phyloP scores from a whole-genome alignment of 2,888 invertebrate genomes.

The Plemyria rubiginata region DNA sequence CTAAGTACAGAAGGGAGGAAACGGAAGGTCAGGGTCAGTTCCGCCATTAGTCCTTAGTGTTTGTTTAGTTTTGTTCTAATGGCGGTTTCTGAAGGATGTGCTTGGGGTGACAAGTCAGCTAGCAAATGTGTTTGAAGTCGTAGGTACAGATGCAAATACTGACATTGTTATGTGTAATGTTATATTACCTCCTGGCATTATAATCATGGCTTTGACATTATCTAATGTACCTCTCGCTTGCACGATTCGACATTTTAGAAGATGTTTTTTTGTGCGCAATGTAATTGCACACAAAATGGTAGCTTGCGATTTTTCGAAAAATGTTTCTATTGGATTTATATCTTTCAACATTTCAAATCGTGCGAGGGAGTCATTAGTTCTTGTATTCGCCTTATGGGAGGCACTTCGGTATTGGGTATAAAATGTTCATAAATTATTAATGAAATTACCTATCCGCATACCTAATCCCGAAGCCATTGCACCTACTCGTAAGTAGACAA shows the following conservation, averaged over 20 bases:
- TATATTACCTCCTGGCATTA: too few relatives aligned
- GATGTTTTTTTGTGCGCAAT: too few relatives aligned
- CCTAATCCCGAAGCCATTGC: slow-evolving; percentile 40
- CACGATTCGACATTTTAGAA: too few relatives aligned
- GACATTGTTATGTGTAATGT: neutral
- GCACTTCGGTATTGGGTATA: too few relatives aligned
- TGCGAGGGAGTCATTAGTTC: too few relatives aligned
- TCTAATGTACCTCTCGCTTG: too few relatives aligned
- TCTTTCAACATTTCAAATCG: too few relatives aligned
- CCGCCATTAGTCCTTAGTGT: slow-evolving; percentile 59
- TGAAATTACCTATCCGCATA: slow-evolving; percentile 29
- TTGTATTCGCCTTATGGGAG: too few relatives aligned
- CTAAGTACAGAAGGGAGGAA: slow-evolving; percentile 51
- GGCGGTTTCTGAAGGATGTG: slow-evolving; percentile 52
- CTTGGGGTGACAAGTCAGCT: slow-evolving; percentile 47
- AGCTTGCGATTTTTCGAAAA: too few relatives aligned
- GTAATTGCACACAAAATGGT: too few relatives aligned
- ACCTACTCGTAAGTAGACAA: slow-evolving; percentile 32
- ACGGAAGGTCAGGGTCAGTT: slow-evolving; percentile 57
- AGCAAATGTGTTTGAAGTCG: slow-evolving; percentile 32
- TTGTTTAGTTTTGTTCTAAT: slow-evolving; percentile 57
- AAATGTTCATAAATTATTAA: slow-evolving; percentile 16
- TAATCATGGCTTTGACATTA: too few relatives aligned
- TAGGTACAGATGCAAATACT: slow-evolving; percentile 16
- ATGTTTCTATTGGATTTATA: too few relatives aligned